A percentile compares a stretch with the other conserved stretches of the same genome.
phyloP scores from a whole-genome alignment of 2,888 invertebrate genomes.

The Pheosia gnoma region DNA sequence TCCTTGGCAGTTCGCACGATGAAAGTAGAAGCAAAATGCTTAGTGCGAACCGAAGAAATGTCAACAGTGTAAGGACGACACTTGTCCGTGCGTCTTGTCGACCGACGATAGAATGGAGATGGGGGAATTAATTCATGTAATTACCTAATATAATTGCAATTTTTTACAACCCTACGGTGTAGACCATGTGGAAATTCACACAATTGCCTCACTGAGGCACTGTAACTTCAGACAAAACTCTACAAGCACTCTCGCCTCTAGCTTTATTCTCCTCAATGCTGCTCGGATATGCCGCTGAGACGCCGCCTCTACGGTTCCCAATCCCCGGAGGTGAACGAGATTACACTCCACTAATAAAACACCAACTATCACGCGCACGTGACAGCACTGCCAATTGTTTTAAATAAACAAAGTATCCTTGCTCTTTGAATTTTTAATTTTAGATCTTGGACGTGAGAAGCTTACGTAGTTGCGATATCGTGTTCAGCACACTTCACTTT shows the following conservation, averaged over 20 bases:
- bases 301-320: constrained; percentile 30
- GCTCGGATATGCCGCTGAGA: constrained; percentile 28
- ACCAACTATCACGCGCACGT: constrained; percentile 38
- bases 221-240: constrained; percentile 10
- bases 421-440: constrained; percentile 18
- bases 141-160: too few species aligned
- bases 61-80: too few species aligned
- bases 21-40: too few species aligned
- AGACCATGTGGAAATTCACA: too few species aligned
- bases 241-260: neutral
- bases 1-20: too few species aligned
- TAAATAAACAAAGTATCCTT: constrained; percentile 15
- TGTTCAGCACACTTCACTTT: neutral
- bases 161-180: too few species aligned
- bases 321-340: constrained; percentile 42
- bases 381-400: constrained; percentile 34
- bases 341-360: constrained; percentile 47
- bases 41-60: too few species aligned
- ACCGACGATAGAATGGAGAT: too few species aligned
- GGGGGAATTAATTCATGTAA: too few species aligned
- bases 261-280: constrained; percentile 8
- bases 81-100: too few species aligned
- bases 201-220: constrained; percentile 7
- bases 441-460: neutral
- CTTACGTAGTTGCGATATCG: neutral